Percentiles rank a stretch among this genome's conserved stretches.
Evolutionary conservation across 1,140 invertebrate species (phyloP).

Genomic region (Saccostrea cuccullata): DNA sequence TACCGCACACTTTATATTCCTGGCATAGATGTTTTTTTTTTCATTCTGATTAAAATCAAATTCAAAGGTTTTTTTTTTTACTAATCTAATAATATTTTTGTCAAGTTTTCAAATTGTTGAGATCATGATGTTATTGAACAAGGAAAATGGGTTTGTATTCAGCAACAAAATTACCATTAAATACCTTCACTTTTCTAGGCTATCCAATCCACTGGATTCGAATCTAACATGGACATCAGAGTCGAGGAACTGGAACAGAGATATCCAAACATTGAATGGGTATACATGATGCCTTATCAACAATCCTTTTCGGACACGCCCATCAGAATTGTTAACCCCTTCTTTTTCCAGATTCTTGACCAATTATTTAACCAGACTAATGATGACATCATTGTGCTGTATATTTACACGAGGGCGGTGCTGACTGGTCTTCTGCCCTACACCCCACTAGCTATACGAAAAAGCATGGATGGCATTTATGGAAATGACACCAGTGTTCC

Average conservation of each 20-base stretch:
- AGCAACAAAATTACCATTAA: not conserved
- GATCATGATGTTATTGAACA: too few relatives aligned
- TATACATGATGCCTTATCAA: conserved; percentile 4
- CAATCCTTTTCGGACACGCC: not conserved
- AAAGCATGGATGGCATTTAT: conserved; percentile 22
- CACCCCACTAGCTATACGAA: conserved; percentile 5
- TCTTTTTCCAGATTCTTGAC: conserved; percentile 27
- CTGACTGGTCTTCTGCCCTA: not conserved
- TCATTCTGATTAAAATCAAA: too few relatives aligned
- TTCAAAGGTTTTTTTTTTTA: too few relatives aligned
- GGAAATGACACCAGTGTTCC: not conserved
- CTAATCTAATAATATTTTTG: too few relatives aligned
- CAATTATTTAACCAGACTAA: conserved; percentile 10
- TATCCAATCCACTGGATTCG: not conserved
- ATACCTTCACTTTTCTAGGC: not conserved
- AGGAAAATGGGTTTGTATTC: too few relatives aligned
- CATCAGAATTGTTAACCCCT: not conserved
- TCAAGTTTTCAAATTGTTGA: too few relatives aligned
- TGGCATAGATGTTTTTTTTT: too few relatives aligned
- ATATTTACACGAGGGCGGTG: not conserved
- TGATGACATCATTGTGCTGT: not conserved
- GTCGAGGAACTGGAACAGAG: not conserved
- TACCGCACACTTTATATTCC: too few relatives aligned
- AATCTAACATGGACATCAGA: not conserved
- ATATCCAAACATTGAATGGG: conserved; percentile 17